Evolutionary conservation across 2,888 invertebrate species (phyloP).

Genomic region (Phania funesta): DNA sequence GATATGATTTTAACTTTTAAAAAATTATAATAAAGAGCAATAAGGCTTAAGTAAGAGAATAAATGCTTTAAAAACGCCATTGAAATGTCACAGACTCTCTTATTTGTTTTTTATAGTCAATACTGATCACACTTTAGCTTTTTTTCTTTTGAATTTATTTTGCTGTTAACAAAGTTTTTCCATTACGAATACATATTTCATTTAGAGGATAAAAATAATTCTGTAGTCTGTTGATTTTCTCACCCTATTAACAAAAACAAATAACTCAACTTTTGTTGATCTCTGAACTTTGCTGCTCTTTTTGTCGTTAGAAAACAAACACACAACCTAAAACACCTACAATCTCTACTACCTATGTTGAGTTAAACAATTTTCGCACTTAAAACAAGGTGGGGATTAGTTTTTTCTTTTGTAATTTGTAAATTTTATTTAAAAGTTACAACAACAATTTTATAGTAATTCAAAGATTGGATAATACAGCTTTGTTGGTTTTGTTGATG

Average conservation of each 20-base stretch:
- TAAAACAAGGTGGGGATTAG: slow-evolving; percentile 10
- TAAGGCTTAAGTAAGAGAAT: no score
- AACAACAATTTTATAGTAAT: background rate
- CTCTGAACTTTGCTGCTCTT: slow-evolving; percentile 20
- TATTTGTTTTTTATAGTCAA: no score
- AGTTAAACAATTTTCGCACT: slow-evolving; percentile 4
- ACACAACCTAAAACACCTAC: slow-evolving; percentile 32
- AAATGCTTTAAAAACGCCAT: no score
- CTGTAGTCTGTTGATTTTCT: background rate
- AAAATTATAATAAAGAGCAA: no score
- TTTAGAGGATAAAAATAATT: background rate
- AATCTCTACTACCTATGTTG: background rate
- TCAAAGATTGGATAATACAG: no score
- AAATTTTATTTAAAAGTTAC: background rate
- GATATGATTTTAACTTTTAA: no score
- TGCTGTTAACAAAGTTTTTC: background rate
- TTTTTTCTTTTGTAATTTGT: background rate
- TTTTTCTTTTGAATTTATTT: no score
- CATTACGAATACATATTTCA: background rate
- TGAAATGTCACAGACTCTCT: no score
- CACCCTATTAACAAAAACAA: slow-evolving; percentile 15
- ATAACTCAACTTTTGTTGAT: background rate
- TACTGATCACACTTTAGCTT: no score
- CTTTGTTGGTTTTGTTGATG: background rate
- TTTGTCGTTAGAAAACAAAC: slow-evolving; percentile 17